A percentile compares a stretch with the other conserved stretches of the same genome.
phyloP scores from a whole-genome alignment of 2,113 vertebrate species.

The Burhinus oedicnemus region DNA sequence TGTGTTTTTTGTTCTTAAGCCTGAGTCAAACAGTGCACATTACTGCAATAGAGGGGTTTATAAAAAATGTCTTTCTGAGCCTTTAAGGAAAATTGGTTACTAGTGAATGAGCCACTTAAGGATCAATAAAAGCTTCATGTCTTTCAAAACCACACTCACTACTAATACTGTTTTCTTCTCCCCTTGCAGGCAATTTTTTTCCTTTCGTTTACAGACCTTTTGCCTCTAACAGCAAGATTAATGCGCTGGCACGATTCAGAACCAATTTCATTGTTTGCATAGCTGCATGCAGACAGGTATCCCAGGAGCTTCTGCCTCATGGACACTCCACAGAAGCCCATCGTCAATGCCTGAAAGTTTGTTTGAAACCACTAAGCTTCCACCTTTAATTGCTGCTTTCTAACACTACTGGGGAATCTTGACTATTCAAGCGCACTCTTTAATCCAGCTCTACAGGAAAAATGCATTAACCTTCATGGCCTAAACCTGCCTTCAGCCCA shows the following conservation, averaged over 20 bases:
- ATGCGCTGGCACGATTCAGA: conserved; percentile 11
- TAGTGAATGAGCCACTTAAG: conserved; percentile 37
- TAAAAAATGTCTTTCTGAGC: background rate
- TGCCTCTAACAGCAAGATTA: conserved; percentile 33
- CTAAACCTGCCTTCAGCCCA: conserved; percentile 74
- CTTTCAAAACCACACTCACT: conserved; percentile 32
- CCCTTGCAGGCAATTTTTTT: background rate
- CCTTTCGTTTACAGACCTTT: background rate
- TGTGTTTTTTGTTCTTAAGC: background rate
- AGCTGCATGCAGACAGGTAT: conserved; percentile 45
- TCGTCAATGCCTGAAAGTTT: conserved; percentile 52
- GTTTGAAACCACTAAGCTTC: conserved; percentile 72
- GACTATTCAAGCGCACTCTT: conserved; percentile 71
- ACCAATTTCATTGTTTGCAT: conserved; percentile 25
- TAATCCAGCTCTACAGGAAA: conserved; percentile 83
- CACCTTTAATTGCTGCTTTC: conserved; percentile 75
- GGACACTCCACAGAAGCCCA: conserved; percentile 56
- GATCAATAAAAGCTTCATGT: conserved; percentile 43
- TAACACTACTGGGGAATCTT: conserved; percentile 67
- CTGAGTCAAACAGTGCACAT: background rate
- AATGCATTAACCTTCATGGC: conserved; percentile 90
- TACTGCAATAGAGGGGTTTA: background rate
- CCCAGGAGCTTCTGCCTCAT: conserved; percentile 35
- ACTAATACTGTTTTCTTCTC: conserved; percentile 25
- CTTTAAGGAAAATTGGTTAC: conserved; percentile 28